phyloP scores from a whole-genome alignment of 1,140 invertebrate genomes.

The Gonatopus flavifemur region DNA sequence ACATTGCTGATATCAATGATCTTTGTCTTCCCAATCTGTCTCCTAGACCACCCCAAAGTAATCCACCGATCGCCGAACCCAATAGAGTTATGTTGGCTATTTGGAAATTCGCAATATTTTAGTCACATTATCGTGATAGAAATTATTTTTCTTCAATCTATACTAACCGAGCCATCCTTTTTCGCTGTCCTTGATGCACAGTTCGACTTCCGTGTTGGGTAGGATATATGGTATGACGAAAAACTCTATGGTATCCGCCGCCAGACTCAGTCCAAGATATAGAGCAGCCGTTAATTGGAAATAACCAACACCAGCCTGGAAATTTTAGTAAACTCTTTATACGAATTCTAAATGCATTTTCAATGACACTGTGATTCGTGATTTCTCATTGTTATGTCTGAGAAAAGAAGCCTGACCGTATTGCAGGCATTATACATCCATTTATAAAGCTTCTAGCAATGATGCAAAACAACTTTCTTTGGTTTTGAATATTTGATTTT shows the following conservation, averaged over 20 bases:
- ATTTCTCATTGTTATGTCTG: no score
- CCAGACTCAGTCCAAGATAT: slow-evolving; percentile 70
- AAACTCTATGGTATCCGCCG: slow-evolving; percentile 75
- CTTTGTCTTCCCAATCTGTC: slow-evolving; percentile 68
- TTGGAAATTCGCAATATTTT: slow-evolving; percentile 2
- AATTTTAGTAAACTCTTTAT: no score
- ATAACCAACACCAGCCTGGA: slow-evolving; percentile 71
- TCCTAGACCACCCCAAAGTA: slow-evolving; percentile 74
- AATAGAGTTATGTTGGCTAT: slow-evolving; percentile 69
- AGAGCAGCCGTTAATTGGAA: slow-evolving; percentile 70
- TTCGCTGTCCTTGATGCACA: slow-evolving; percentile 71
- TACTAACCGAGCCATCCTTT: slow-evolving; percentile 78
- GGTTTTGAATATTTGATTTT: no score
- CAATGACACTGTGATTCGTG: no score
- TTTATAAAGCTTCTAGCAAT: no score
- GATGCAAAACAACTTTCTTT: no score
- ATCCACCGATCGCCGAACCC: slow-evolving; percentile 72
- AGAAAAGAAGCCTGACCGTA: no score
- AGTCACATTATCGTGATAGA: not conserved
- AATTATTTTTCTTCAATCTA: not conserved
- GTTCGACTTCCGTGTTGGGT: slow-evolving; percentile 76
- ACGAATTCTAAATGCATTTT: no score
- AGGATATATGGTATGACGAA: slow-evolving; percentile 75
- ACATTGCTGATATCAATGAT: slow-evolving; percentile 70
- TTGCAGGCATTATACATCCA: no score